Base-by-base conservation (phyloP, 1,140 invertebrate genomes). In the Eulimnadia texana region DNA sequence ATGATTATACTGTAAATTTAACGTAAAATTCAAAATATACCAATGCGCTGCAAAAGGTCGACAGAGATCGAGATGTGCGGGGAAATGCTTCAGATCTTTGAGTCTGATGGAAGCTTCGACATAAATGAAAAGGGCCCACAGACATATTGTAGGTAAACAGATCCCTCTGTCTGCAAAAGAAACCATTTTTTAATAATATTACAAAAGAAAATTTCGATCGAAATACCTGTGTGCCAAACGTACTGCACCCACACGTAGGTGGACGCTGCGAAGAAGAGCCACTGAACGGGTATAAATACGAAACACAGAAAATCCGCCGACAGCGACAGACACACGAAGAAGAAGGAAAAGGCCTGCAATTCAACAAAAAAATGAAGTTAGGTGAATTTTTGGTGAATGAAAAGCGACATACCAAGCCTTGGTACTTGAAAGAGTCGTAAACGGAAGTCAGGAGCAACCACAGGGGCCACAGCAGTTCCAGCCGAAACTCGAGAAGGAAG, bases 181-280 rank as follows among this genome's bases (percentile, higher is more conserved):
- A 57, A 13, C 60, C 29, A 60, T 33, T 62, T 29, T 57, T 63
- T 53, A 20, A 67, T 65, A 51, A 71, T 69, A 24, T 33, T 33
- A 11, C 61, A 3, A 55, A 6, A 2, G 22, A 22, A 3, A 1
- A 16, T 22, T 3, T 3, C 22, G 6, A 25, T 23, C 6, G 27
- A 70, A 74, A 78, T 77, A 92, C 92, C 92, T 83, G 93, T 94
- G 75, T 96, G 91, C 92, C 94, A 97, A 65, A 96, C 90, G 77
- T 94, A 97, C 76, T 98, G 94, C 68, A 98, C 90, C 94, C 94
- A 98, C 62, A 98, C 93, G 75, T 98, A 98, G 67, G 93, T 97
- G 77, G 93, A 96, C 66, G 95, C 94, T 66, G 90, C 88, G 76
- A 98, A 98, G 74, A 97, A 95, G 69, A 97, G 80, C 87, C 93